A percentile compares a stretch with the other conserved stretches of the same genome.
These are phyloP conservation scores for Cephalopterus ornatus DNA, from an alignment of 2,113 vertebrate genomes.

Conservation along the genomic window DNA sequence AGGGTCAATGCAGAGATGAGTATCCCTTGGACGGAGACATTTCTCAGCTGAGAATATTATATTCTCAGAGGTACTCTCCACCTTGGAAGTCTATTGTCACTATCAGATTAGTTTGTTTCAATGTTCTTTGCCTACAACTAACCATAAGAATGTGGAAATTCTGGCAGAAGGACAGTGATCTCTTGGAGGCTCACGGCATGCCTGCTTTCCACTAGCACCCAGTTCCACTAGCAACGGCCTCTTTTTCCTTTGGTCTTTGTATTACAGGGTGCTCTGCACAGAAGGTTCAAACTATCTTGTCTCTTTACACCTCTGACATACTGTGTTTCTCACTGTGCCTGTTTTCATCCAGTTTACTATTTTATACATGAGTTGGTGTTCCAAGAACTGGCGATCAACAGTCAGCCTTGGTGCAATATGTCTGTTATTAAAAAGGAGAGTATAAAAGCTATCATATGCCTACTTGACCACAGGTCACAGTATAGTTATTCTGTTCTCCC, in stretches of 20 bases:
- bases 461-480: not conserved
- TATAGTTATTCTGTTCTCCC: not conserved
- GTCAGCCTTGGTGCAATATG: not conserved
- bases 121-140: not conserved
- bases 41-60: not conserved
- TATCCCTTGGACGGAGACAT: not conserved
- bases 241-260: not conserved
- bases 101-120: not conserved
- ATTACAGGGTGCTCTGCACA: not conserved
- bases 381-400: not conserved
- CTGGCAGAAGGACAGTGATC: not conserved
- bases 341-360: not conserved
- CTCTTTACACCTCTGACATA: not conserved
- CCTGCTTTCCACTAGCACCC: not conserved
- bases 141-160: not conserved
- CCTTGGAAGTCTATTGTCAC: not conserved
- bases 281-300: not conserved
- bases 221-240: not conserved
- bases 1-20: not conserved
- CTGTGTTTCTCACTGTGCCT: not conserved
- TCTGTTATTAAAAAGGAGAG: not conserved
- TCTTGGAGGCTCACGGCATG: not conserved
- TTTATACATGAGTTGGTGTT: not conserved
- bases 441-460: not conserved
- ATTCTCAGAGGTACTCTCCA: not conserved